Conservation (phyloP, 2,797 vertebrate species). For the Pogonophryne albipinna region DNA sequence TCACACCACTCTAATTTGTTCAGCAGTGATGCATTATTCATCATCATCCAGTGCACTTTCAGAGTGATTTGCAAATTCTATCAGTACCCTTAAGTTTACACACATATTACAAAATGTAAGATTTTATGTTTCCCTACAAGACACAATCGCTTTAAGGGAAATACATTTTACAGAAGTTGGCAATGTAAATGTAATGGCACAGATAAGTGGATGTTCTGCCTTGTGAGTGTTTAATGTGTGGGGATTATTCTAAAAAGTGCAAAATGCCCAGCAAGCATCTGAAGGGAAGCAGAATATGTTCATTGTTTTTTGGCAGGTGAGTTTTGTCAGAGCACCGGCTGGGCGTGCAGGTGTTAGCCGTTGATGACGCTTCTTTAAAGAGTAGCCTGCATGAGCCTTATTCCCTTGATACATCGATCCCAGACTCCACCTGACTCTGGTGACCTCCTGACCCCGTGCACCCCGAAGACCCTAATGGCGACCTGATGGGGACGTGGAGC, state of each 20-base stretch:
- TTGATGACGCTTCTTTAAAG: slow-evolving; percentile 87
- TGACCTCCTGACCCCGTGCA: slow-evolving; percentile 81
- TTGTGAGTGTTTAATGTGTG: slow-evolving; percentile 62
- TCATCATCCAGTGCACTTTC: slow-evolving; percentile 74
- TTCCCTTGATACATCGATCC: slow-evolving; percentile 86
- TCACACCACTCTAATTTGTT: slow-evolving; percentile 78
- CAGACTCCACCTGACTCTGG: slow-evolving; percentile 84
- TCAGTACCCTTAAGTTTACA: slow-evolving; percentile 80
- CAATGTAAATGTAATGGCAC: slow-evolving; percentile 82
- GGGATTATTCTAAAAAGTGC: slow-evolving; percentile 59
- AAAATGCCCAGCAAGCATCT: slow-evolving; percentile 47
- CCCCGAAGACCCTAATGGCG: slow-evolving; percentile 80
- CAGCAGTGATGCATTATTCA: slow-evolving; percentile 79
- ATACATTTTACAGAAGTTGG: slow-evolving; percentile 79
- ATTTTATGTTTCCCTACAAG: slow-evolving; percentile 80
- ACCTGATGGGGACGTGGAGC: slow-evolving; percentile 61
- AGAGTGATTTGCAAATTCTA: slow-evolving; percentile 80
- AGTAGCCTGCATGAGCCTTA: slow-evolving; percentile 82
- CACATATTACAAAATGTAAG: slow-evolving; percentile 82
- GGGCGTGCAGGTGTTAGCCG: slow-evolving; percentile 84
- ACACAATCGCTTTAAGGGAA: slow-evolving; percentile 77
- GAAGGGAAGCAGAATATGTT: slow-evolving; percentile 49
- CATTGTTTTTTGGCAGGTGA: slow-evolving; percentile 79
- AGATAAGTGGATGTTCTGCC: slow-evolving; percentile 71
- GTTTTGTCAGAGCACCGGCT: slow-evolving; percentile 80